Conservation (phyloP, 2,888 invertebrate species). For the Caenorhabditis becei region DNA sequence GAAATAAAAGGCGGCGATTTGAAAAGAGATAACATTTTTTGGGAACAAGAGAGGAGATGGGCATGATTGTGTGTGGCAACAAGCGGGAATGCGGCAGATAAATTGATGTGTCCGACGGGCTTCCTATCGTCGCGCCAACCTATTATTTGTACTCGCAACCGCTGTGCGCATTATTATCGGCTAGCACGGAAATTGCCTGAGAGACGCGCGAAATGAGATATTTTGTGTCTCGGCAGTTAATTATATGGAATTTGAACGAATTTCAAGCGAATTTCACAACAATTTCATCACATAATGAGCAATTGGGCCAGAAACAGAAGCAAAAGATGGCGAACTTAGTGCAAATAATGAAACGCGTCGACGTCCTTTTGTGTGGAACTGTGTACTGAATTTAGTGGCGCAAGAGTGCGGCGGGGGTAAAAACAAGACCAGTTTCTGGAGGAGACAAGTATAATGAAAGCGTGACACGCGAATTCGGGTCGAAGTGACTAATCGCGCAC, state of each 20-base stretch:
- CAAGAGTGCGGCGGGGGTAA: not conserved
- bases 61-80: conserved; percentile 1
- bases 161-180: not conserved
- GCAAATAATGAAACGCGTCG: not conserved
- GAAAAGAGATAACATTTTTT: conserved; percentile 42
- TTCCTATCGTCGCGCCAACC: not conserved
- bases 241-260: not conserved
- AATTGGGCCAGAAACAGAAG: not conserved
- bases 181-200: not conserved
- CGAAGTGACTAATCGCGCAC: conserved; percentile 61
- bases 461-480: conserved; percentile 43
- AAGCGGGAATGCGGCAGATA: conserved; percentile 8
- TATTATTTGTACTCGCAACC: conserved; percentile 9
- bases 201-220: not conserved
- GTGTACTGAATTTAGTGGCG: conserved; percentile 10
- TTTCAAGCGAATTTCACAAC: not conserved
- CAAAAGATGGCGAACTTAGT: not conserved
- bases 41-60: conserved; percentile 18
- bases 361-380: not conserved
- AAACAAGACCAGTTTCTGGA: conserved; percentile 16
- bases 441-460: conserved; percentile 30
- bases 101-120: not conserved
- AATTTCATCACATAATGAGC: not conserved
- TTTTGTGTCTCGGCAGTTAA: not conserved
- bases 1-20: conserved; percentile 36